Base-by-base conservation (phyloP, 2,113 vertebrate species). In the Sardina pilchardus region DNA sequence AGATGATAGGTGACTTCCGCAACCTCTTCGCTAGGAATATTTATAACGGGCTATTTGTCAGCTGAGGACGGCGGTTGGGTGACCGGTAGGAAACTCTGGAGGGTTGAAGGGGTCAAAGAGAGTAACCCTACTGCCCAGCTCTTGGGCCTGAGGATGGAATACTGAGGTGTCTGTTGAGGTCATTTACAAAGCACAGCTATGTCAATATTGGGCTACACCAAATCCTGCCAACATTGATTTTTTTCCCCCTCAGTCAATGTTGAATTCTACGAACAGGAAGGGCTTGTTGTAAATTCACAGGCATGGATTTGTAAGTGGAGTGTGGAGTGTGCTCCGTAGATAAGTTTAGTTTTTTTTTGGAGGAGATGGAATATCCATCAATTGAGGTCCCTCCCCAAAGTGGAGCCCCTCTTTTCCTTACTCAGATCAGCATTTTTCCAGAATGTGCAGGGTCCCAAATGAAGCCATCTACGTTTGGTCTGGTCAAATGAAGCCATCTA, bases 401-500 rank as follows among this genome's bases (percentile, higher is more conserved):
- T 71, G 91, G 87, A 94, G 94, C 21, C 63, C 12, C 8, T 71
- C 34, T 71, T 71, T 34, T 96, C 93, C 93, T 89, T 93, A 36
- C 71, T 14, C 71, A 78, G 71, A 78, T 34, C 10, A 36, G 34
- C 14, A 10, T 36, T 78, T 16, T 17, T 34, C 8, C 71, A 78
- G 92, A 90, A 92, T 93, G 4, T 42, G 83, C 56, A 75, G 91
- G 93, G 93, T 91, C 91, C 94, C 95, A 95, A 96, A 96, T 97
- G 94, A 97, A 97, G 96, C 95, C 94, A 94, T 96, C 84, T 89
- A 95, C 95, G 94, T 93, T 91, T 91, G 92, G 95, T 96, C 95
- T 94, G 95, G 94, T 42, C 95, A 95, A 96, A 96, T 97, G 94
- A 97, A 97, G 96, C 95, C 94, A 94, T 96, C 84, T 89, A 95